Conservation (phyloP, 1,140 invertebrate species). For the Goniozus legneri region DNA sequence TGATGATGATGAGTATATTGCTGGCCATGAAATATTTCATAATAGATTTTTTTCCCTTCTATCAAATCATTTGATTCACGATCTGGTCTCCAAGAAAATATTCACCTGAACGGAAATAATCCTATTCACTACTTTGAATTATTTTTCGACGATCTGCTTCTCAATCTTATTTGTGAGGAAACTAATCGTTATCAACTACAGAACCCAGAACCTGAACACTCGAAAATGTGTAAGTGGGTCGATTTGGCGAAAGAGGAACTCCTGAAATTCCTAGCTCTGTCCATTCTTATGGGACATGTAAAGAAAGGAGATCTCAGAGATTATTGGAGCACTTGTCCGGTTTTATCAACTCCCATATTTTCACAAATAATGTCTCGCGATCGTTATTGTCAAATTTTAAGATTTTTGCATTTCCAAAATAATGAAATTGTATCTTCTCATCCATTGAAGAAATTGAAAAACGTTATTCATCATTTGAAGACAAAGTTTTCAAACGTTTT, state of each 20-base stretch:
- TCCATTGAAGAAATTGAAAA: conserved; percentile 16
- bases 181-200: background rate
- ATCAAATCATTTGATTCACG: background rate
- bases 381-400: conserved; percentile 18
- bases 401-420: conserved; percentile 17
- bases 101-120: background rate
- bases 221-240: background rate
- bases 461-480: conserved; percentile 15
- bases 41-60: background rate
- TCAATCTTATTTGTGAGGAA: background rate
- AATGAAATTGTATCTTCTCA: conserved; percentile 11
- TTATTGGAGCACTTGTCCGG: conserved; percentile 15
- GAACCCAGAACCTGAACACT: background rate
- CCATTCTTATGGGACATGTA: conserved; percentile 16
- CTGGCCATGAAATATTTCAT: background rate
- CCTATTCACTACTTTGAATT: background rate
- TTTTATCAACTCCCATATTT: conserved; percentile 24
- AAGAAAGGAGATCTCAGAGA: conserved; percentile 1
- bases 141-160: background rate
- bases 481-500: conserved; percentile 8
- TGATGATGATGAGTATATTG: background rate
- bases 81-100: background rate
- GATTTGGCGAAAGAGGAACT: conserved; percentile 10
- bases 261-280: conserved; percentile 17
- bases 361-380: conserved; percentile 20